Evolutionary conservation across 2,797 vertebrate species (phyloP).

Genomic region (Morus bassanus): DNA sequence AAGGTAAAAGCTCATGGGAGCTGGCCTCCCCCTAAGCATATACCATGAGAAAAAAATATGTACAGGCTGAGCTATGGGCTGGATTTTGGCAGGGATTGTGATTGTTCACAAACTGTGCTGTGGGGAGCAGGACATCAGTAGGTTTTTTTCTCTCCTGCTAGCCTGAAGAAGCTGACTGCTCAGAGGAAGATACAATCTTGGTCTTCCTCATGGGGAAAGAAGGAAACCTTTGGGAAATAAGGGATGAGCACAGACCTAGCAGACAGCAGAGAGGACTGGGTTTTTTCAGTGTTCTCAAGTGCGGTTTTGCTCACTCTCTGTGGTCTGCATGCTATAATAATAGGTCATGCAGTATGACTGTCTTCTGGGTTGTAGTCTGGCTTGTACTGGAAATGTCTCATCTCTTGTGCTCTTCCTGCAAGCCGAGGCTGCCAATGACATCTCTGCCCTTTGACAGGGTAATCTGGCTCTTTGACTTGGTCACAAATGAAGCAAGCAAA

Average conservation of each 20-base stretch:
- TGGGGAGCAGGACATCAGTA: neutral
- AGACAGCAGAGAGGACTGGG: neutral
- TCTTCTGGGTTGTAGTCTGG: neutral
- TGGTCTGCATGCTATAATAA: neutral
- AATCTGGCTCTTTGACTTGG: neutral
- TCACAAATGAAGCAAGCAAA: too few relatives aligned
- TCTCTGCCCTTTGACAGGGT: neutral
- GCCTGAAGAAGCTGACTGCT: neutral
- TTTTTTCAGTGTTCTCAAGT: neutral
- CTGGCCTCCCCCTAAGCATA: neutral
- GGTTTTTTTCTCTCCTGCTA: neutral
- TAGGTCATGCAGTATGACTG: neutral
- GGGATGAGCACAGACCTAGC: neutral
- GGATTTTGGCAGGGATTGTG: neutral
- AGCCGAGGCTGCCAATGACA: neutral
- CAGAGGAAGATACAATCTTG: neutral
- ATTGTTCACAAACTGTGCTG: neutral
- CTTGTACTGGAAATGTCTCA: neutral
- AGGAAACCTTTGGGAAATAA: neutral
- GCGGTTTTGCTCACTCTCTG: neutral
- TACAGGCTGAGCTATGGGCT: neutral
- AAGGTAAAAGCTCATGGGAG: conserved; percentile 77
- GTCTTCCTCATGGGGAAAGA: neutral
- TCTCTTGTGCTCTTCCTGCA: neutral
- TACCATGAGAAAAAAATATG: neutral